A percentile compares a stretch with the other conserved stretches of the same genome.
phyloP scores from a whole-genome alignment of 2,113 vertebrate species.

The Chrysemys picta region DNA sequence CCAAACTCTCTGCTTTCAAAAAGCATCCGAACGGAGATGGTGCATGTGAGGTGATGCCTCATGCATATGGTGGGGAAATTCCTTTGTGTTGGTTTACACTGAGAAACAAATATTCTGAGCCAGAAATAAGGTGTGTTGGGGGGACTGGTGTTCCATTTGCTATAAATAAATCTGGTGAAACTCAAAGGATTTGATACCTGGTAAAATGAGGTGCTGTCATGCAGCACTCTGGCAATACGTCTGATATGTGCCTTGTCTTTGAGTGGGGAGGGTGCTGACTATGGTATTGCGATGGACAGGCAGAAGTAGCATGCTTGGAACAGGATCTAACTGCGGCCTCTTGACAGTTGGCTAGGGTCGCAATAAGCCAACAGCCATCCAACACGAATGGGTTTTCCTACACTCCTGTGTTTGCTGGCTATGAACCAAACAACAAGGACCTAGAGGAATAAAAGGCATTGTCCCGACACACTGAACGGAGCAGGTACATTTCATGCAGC shows the following conservation, averaged over 20 bases:
- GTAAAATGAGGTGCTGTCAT: rapidly evolving
- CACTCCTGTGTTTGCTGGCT: neutral
- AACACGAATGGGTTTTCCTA: rapidly evolving
- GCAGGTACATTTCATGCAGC: neutral
- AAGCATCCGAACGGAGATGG: neutral
- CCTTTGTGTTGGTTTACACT: neutral
- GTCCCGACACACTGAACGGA: neutral
- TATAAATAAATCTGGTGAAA: neutral
- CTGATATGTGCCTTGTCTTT: rapidly evolving
- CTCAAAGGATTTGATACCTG: rapidly evolving
- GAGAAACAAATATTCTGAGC: neutral
- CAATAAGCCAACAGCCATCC: neutral
- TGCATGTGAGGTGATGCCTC: neutral
- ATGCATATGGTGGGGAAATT: neutral
- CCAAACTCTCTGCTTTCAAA: neutral
- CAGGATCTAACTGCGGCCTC: rapidly evolving
- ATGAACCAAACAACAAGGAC: neutral
- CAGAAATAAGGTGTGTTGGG: rapidly evolving
- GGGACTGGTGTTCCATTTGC: rapidly evolving
- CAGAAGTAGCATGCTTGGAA: neutral
- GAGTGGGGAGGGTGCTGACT: neutral
- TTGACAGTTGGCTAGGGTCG: rapidly evolving
- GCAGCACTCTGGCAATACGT: neutral
- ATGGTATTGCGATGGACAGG: neutral
- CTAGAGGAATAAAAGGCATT: neutral